Evolutionary conservation across 2,113 vertebrate genomes (phyloP).

Genomic region (Sinocyclocheilus rhinocerous): DNA sequence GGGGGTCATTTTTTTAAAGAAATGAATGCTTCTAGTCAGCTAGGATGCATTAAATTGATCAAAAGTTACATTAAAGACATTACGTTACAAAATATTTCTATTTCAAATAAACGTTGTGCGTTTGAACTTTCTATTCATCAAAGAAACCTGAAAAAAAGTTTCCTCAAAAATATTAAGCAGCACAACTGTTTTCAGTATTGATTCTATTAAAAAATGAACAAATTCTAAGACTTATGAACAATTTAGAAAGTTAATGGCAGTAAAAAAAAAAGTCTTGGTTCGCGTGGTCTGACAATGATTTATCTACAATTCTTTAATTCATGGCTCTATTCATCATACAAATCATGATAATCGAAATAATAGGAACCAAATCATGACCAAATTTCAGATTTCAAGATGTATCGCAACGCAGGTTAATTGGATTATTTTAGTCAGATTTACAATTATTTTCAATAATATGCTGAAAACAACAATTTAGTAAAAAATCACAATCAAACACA

Average conservation of each 20-base stretch:
- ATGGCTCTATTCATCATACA: background rate
- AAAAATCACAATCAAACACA: background rate
- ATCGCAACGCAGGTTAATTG: background rate
- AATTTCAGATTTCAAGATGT: background rate
- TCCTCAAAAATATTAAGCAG: background rate
- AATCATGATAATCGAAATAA: background rate
- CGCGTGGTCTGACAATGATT: background rate
- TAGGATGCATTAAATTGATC: background rate
- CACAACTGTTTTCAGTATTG: background rate
- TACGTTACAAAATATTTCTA: background rate
- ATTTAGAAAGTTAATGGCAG: background rate
- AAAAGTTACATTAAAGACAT: background rate
- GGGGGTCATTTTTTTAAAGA: background rate
- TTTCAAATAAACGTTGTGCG: background rate
- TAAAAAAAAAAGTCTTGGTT: background rate
- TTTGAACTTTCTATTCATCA: background rate
- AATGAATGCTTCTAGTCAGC: no score
- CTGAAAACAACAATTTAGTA: background rate
- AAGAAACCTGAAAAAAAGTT: background rate
- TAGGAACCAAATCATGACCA: background rate
- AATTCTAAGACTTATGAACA: background rate
- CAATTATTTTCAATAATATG: background rate
- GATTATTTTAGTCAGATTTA: background rate
- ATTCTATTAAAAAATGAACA: background rate
- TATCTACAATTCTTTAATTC: no score